Conservation (phyloP, 2,888 invertebrate genomes). For the Liposcelis brunnea region DNA sequence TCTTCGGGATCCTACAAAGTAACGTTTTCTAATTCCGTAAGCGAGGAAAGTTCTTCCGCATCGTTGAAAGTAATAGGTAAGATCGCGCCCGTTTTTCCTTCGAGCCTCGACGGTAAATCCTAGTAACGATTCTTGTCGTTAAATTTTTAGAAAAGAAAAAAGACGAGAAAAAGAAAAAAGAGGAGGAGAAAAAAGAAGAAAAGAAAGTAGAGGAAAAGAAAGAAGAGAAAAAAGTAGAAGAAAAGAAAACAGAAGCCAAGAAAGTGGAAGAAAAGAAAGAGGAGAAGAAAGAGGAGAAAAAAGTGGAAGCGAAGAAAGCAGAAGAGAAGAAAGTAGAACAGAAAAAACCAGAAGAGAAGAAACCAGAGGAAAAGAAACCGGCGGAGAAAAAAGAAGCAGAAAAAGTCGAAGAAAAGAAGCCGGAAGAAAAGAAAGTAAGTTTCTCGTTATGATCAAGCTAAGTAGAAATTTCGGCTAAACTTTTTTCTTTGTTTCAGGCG, state of each 20-base stretch:
- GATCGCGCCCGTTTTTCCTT: no score
- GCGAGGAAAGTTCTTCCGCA: conserved; percentile 74
- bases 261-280: conserved; percentile 17
- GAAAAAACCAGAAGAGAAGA: conserved; percentile 18
- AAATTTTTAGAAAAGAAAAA: conserved; percentile 22
- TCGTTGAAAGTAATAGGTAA: conserved; percentile 57
- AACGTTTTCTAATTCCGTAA: conserved; percentile 77
- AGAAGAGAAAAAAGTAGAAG: conserved; percentile 15
- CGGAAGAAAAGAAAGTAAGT: conserved; percentile 18
- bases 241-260: conserved; percentile 15
- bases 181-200: conserved; percentile 23
- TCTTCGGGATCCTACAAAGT: conserved; percentile 69
- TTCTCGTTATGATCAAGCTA: conserved; percentile 16
- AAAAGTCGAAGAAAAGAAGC: conserved; percentile 16
- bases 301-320: conserved; percentile 24
- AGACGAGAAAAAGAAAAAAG: conserved; percentile 31
- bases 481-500: conserved; percentile 14
- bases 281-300: conserved; percentile 31
- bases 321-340: conserved; percentile 26
- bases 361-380: conserved; percentile 31
- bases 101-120: no score
- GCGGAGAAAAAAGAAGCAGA: conserved; percentile 23
- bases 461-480: conserved; percentile 10
- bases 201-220: conserved; percentile 23
- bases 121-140: no score